Evolutionary conservation across 1,140 invertebrate species (phyloP), one percentile per base, ranked within the genome.

Genomic region (Leptinotarsa texana): DNA sequence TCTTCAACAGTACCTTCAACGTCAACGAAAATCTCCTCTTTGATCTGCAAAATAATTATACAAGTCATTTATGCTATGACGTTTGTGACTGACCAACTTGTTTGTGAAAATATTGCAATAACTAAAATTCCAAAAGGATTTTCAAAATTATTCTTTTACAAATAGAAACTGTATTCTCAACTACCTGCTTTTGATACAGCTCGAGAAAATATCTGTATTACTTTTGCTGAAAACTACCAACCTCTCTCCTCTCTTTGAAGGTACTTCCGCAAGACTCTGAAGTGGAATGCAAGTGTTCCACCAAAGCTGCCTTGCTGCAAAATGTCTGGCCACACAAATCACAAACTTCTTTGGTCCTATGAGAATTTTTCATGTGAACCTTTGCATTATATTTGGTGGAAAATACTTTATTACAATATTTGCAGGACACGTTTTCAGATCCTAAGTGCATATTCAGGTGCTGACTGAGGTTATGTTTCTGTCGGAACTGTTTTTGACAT

Each of bases 331-430:
- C 68, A 49, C 68, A 69, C 15, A 69, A 49, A 48, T 69, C 68
- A 48, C 68, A 69, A 21, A 21, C 21, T 21, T 47, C 22, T 69
- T 69, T 69, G 27, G 22, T 48, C n/a, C n/a, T 21, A 49, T 69
- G 68, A 11, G 68, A 48, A 22, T 69, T 69, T 18, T 69, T 5
- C 33, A 69, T 22, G 47, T 69, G 68, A 47, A 69, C 48, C n/a
- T 69, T 51, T 15, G 42, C 22, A 13, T 69, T 69, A 18, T 69
- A 69, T 42, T 69, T 69, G n/a, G 68, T 69, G 15, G 68, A 69
- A 18, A 49, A 69, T n/a, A 49, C 68, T 69, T 69, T 69, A 18
- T 49, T 15, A 22, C 68, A 69, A 17, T 18, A 21, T 13, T n/a
- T 69, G 47, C 68, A 69, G 13, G 33, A 33, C 33, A 69, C 33